These are phyloP conservation scores for Pungitius pungitius DNA, from an alignment of 2,113 vertebrate genomes.

Conservation along the genomic window DNA sequence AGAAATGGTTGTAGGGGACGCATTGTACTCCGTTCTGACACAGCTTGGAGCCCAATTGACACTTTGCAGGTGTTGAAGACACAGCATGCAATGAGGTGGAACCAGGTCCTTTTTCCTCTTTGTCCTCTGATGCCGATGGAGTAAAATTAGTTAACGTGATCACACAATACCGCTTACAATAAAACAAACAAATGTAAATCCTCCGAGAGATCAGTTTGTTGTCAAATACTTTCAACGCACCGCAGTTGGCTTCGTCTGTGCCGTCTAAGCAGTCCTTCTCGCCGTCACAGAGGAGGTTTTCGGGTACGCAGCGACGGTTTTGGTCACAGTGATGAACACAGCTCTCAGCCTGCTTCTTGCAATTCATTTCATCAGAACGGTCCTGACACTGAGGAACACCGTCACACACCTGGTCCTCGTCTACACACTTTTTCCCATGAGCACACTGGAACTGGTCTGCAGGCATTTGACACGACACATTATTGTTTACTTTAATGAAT, in stretches of 20 bases:
- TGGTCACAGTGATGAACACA: slow-evolving; percentile 84
- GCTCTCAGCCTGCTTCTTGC: slow-evolving; percentile 55
- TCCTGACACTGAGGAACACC: slow-evolving; percentile 84
- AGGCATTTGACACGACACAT: not conserved
- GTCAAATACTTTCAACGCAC: slow-evolving; percentile 32
- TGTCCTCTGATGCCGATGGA: slow-evolving; percentile 20
- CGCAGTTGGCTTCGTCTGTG: slow-evolving; percentile 80
- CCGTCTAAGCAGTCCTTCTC: slow-evolving; percentile 83
- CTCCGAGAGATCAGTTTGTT: too few relatives aligned
- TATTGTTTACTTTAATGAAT: not conserved
- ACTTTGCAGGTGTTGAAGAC: slow-evolving; percentile 60
- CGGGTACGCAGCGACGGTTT: slow-evolving; percentile 80
- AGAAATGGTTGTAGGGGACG: slow-evolving; percentile 72
- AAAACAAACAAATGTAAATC: not conserved
- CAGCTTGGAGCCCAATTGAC: slow-evolving; percentile 48
- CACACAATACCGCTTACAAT: not conserved
- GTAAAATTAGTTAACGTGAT: not conserved
- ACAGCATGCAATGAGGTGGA: not conserved
- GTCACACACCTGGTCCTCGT: slow-evolving; percentile 79
- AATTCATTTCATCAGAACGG: slow-evolving; percentile 84
- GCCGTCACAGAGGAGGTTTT: slow-evolving; percentile 84
- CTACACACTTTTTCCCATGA: slow-evolving; percentile 75
- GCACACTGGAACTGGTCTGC: slow-evolving; percentile 82
- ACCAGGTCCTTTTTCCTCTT: not conserved
- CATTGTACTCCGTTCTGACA: slow-evolving; percentile 78